phyloP scores from a whole-genome alignment of 2,113 vertebrate genomes.

The Leptocoma aspasia region DNA sequence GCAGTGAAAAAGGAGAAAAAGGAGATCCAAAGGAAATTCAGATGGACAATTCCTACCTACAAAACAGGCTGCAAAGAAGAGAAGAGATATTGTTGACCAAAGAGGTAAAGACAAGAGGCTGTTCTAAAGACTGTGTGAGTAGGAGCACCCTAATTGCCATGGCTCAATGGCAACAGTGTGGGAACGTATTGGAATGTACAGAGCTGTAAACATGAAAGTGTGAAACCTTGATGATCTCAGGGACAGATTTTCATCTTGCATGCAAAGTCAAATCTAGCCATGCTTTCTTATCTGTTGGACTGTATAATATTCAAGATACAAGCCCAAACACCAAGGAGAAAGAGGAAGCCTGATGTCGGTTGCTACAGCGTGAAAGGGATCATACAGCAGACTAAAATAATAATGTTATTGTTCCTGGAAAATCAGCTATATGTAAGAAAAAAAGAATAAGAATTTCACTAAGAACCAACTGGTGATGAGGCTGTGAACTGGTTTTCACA shows the following conservation, averaged over 20 bases:
- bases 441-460: neutral
- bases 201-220: neutral
- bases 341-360: neutral
- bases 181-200: neutral
- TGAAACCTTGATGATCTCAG: neutral
- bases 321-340: neutral
- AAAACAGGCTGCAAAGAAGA: neutral
- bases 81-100: neutral
- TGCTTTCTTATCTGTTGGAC: neutral
- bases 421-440: neutral
- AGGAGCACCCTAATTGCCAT: neutral
- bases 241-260: neutral
- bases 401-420: neutral
- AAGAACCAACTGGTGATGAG: neutral
- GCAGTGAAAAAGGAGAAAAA: neutral
- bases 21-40: neutral
- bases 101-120: neutral
- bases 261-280: neutral
- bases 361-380: neutral
- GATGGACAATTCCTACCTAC: neutral
- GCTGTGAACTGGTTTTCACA: neutral
- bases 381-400: neutral
- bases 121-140: neutral
- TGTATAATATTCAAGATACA: neutral
- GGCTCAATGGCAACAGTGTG: neutral